Evolutionary conservation across 1,140 invertebrate genomes (phyloP).

Genomic region (Andrena cerasifolii): DNA sequence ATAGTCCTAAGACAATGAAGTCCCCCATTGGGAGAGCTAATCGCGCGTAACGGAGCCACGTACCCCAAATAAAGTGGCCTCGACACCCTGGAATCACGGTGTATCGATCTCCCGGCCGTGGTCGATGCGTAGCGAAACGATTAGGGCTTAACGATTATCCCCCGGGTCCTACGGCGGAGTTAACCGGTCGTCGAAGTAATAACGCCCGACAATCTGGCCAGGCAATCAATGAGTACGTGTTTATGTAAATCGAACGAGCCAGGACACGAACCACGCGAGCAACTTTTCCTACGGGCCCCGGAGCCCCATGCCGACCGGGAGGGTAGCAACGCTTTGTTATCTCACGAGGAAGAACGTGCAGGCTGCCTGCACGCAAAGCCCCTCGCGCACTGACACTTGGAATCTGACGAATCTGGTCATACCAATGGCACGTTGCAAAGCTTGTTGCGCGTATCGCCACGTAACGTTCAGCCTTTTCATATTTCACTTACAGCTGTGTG

Average conservation of each 20-base stretch:
- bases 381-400: background rate
- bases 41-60: slow-evolving; percentile 14
- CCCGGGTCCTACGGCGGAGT: slow-evolving; percentile 63
- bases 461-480: too few species aligned
- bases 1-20: slow-evolving; percentile 13
- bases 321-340: slow-evolving; percentile 55
- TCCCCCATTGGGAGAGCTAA: slow-evolving; percentile 8
- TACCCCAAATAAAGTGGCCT: slow-evolving; percentile 21
- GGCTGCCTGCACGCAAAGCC: slow-evolving; percentile 40
- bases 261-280: slow-evolving; percentile 71
- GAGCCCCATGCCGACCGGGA: slow-evolving; percentile 48
- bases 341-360: slow-evolving; percentile 46
- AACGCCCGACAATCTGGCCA: slow-evolving; percentile 75
- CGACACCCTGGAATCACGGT: background rate
- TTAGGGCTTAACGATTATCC: slow-evolving; percentile 67
- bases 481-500: too few species aligned
- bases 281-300: slow-evolving; percentile 67
- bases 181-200: slow-evolving; percentile 77
- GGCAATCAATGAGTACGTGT: slow-evolving; percentile 81
- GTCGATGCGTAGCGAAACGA: slow-evolving; percentile 60
- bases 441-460: background rate
- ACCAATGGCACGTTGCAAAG: background rate
- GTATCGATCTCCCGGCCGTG: slow-evolving; percentile 39
- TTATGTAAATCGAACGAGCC: slow-evolving; percentile 80
- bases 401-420: slow-evolving; percentile 16